phyloP scores from a whole-genome alignment of 2,797 vertebrate genomes.

The Gallirallus australis region DNA sequence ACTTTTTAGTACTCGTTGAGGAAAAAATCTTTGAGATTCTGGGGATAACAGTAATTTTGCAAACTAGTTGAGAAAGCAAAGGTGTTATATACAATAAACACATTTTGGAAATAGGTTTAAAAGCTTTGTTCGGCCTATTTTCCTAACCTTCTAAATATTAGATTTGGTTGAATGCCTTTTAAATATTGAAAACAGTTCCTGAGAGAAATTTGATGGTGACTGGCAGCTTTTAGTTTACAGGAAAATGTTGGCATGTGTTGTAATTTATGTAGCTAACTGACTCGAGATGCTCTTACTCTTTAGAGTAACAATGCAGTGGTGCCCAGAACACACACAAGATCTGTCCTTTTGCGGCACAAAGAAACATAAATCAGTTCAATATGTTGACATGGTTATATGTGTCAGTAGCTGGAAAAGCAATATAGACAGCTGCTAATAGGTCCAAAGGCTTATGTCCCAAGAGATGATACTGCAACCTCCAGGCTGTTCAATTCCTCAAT shows the following conservation, averaged over 20 bases:
- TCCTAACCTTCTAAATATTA: neutral
- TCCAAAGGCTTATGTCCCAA: neutral
- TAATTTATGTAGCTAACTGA: neutral
- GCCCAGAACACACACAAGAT: rapidly evolving
- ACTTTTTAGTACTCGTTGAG: neutral
- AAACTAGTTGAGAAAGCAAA: neutral
- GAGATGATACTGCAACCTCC: neutral
- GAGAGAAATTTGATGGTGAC: neutral
- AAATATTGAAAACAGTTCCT: neutral
- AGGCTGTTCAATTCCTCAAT: slow-evolving; percentile 46
- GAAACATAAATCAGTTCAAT: neutral
- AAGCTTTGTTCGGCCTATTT: neutral
- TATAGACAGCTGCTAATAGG: slow-evolving; percentile 22
- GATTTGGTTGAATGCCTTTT: neutral
- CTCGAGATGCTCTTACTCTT: neutral
- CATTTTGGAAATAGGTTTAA: neutral
- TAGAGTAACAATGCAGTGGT: rapidly evolving
- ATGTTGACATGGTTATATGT: neutral
- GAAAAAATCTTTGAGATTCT: neutral
- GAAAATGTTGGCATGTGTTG: neutral
- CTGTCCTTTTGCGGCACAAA: neutral
- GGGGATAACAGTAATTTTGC: neutral
- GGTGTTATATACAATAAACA: neutral
- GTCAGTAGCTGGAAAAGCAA: slow-evolving; percentile 6
- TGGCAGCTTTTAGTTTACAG: neutral